phyloP scores from a whole-genome alignment of 2,113 vertebrate species.

The Arothron firmamentum region DNA sequence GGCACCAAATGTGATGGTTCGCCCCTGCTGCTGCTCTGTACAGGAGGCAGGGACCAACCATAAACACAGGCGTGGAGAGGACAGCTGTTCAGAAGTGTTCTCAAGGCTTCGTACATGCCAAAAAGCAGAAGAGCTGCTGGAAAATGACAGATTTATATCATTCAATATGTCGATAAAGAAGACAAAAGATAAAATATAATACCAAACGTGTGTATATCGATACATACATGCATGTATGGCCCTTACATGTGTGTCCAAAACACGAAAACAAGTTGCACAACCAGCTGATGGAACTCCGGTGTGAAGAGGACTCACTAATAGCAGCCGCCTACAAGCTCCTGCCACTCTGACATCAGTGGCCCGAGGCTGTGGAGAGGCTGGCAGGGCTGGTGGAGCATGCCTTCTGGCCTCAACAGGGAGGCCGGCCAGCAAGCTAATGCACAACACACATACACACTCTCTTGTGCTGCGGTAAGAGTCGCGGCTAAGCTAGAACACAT shows the following conservation, averaged over 20 bases:
- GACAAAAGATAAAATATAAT: not conserved
- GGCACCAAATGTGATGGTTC: slow-evolving; percentile 84
- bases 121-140: not conserved
- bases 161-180: not conserved
- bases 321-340: slow-evolving; percentile 75
- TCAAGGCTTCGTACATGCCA: not conserved
- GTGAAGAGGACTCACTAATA: slow-evolving; percentile 74
- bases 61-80: slow-evolving; percentile 65
- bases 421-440: slow-evolving; percentile 58
- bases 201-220: not conserved
- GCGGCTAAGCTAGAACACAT: slow-evolving; percentile 7
- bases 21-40: slow-evolving; percentile 80
- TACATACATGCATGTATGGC: slow-evolving; percentile 19
- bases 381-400: slow-evolving; percentile 66
- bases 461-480: slow-evolving; percentile 19
- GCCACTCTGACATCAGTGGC: slow-evolving; percentile 76
- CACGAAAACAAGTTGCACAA: slow-evolving; percentile 62
- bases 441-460: slow-evolving; percentile 19
- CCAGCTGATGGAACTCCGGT: slow-evolving; percentile 71
- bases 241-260: slow-evolving; percentile 5
- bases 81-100: slow-evolving; percentile 51
- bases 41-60: slow-evolving; percentile 77
- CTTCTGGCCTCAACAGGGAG: slow-evolving; percentile 74
- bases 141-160: not conserved
- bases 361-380: slow-evolving; percentile 68